Evolutionary conservation across 2,797 vertebrate genomes (phyloP), one percentile per base, ranked within the genome.

Genomic region (Pangasius larnaudii): DNA sequence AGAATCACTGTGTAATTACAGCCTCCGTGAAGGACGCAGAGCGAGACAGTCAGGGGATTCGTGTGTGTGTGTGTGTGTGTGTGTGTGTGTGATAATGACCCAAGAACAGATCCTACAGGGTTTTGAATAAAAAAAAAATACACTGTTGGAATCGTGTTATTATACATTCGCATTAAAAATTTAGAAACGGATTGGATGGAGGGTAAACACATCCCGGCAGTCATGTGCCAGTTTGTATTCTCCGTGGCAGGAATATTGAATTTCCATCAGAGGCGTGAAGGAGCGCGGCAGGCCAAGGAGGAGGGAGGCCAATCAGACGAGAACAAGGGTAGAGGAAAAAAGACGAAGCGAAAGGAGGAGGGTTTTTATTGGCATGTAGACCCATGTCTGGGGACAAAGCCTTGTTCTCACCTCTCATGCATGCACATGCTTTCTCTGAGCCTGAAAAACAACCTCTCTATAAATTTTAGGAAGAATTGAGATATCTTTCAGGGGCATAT

Each of bases 1-100:
- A 89, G 69, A 91, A 90, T 89, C 86, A 84, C 87, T 61, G 46
- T 91, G 92, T 93, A 92, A 94, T 94, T 92, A 92, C 79, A 92
- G 91, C 88, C 74, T 86, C 89, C 79, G 87, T 92, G 91, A 94
- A 93, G 93, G 93, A 92, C 92, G 67, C 65, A 74, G 88, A 85
- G 81, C 58, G 27, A 61, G 77, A 83, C 86, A 90, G 86, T 85
- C 88, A 39, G 42, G 86, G 90, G 91, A 90, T 81, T 80, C 33
- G 88, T 58, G 71, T 74, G 83, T 85, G 85, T 80, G 84, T 88
- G 61, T 58, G 69, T 51, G 87, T 53, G 87, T 77, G 79, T 24
- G 85, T 67, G 49, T 84, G 85, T 84, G 18, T 74, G 75, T 27
- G 36, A 85, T 63, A 71, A 71, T 46, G 53, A 75, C 58, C 58